A percentile compares a stretch with the other conserved stretches of the same genome.
Evolutionary conservation across 2,113 vertebrate genomes (phyloP).

Genomic region (Passer montanus): DNA sequence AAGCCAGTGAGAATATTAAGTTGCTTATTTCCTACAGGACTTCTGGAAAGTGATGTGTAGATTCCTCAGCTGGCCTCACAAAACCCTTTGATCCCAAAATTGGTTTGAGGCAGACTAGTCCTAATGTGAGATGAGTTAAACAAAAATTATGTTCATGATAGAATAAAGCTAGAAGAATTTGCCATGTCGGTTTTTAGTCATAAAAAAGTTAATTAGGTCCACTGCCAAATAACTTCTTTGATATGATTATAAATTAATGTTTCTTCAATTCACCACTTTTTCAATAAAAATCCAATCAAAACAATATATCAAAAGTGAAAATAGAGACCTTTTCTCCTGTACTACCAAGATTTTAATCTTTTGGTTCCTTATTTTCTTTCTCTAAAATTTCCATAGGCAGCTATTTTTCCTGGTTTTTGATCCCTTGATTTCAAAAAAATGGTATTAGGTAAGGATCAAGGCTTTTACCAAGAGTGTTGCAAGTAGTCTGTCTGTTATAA

Average conservation of each 20-base stretch:
- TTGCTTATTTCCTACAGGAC: not conserved
- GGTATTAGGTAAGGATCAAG: not conserved
- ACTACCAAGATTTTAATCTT: not conserved
- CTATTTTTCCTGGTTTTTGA: not conserved
- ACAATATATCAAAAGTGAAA: not conserved
- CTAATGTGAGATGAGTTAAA: not conserved
- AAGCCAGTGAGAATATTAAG: not conserved
- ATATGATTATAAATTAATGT: not conserved
- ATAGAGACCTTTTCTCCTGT: not conserved
- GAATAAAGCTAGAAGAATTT: not conserved
- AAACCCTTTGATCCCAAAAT: not conserved
- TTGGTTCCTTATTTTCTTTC: not conserved
- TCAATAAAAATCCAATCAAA: not conserved
- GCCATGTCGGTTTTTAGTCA: not conserved
- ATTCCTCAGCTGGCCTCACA: not conserved
- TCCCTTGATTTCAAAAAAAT: not conserved
- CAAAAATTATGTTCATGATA: not conserved
- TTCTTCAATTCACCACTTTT: conserved; percentile 18
- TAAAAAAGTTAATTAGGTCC: conserved; percentile 13
- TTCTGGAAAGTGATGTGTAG: not conserved
- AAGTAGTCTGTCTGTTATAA: not conserved
- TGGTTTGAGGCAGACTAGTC: not conserved
- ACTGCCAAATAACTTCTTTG: conserved; percentile 28
- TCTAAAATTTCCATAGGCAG: not conserved
- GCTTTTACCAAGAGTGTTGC: rapidly evolving